Evolutionary conservation across 2,888 invertebrate species (phyloP).

Genomic region (Fragum sueziense): DNA sequence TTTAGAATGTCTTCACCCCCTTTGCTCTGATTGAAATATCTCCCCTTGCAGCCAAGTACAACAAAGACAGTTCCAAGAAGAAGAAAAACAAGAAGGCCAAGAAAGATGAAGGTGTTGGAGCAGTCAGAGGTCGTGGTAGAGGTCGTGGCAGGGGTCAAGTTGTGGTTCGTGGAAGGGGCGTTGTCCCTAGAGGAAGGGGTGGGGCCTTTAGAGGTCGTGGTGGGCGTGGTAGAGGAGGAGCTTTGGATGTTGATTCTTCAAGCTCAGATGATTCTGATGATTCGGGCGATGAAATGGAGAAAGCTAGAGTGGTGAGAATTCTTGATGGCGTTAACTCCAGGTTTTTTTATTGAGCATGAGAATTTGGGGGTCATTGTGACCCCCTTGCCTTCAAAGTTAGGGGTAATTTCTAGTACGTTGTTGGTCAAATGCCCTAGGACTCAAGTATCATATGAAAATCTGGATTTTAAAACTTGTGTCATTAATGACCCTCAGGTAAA

Average conservation of each 20-base stretch:
- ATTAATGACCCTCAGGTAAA: too few relatives aligned
- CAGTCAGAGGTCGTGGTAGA: background rate
- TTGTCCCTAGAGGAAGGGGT: slow-evolving; percentile 35
- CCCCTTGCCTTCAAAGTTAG: too few relatives aligned
- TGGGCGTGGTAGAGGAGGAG: slow-evolving; percentile 29
- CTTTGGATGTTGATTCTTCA: slow-evolving; percentile 31
- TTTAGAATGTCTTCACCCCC: too few relatives aligned
- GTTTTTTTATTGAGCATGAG: too few relatives aligned
- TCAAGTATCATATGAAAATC: too few relatives aligned
- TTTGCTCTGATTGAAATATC: too few relatives aligned
- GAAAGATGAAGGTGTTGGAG: slow-evolving; percentile 30
- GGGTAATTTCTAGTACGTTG: too few relatives aligned
- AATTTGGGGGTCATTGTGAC: too few relatives aligned
- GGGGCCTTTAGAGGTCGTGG: slow-evolving; percentile 23
- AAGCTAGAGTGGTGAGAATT: slow-evolving; percentile 39
- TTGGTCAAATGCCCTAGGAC: too few relatives aligned
- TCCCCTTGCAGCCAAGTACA: slow-evolving; percentile 78
- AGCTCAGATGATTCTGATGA: slow-evolving; percentile 50
- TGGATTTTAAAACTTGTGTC: too few relatives aligned
- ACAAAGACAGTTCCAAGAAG: slow-evolving; percentile 77
- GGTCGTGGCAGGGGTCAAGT: slow-evolving; percentile 42
- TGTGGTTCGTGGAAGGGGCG: slow-evolving; percentile 5
- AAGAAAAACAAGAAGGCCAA: slow-evolving; percentile 70
- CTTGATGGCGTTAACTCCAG: too few relatives aligned
- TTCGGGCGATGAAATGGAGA: slow-evolving; percentile 57